Conservation (phyloP, 2,888 invertebrate species). For the Cheiracanthium punctorium region DNA sequence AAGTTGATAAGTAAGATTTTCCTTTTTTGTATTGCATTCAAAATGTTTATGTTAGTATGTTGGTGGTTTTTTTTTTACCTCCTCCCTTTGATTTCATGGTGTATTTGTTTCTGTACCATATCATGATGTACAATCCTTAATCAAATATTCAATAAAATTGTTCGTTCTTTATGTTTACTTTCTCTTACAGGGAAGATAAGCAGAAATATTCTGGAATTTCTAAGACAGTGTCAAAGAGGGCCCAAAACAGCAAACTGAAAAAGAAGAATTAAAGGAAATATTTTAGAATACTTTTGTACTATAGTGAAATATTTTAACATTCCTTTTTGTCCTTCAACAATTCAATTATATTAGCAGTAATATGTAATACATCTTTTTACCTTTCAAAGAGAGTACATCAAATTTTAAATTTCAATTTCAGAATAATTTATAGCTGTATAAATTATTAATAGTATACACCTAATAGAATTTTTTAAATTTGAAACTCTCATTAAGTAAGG, state of each 20-base stretch:
- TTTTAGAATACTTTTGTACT: neutral
- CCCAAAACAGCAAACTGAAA: slow-evolving; percentile 17
- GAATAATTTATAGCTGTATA: too few relatives aligned
- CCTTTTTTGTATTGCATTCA: too few relatives aligned
- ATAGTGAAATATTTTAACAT: too few relatives aligned
- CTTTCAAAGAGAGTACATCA: too few relatives aligned
- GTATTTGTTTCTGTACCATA: neutral
- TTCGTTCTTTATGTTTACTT: neutral
- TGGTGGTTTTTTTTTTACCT: neutral
- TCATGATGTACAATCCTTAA: neutral
- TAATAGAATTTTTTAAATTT: too few relatives aligned
- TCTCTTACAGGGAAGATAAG: slow-evolving; percentile 48
- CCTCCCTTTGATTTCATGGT: neutral
- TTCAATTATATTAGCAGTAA: too few relatives aligned
- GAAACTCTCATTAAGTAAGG: too few relatives aligned
- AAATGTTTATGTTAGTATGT: neutral
- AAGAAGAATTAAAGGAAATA: slow-evolving; percentile 16
- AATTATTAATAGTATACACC: too few relatives aligned
- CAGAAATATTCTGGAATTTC: slow-evolving; percentile 57
- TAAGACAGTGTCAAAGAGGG: slow-evolving; percentile 57
- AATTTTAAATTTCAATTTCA: too few relatives aligned
- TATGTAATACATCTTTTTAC: too few relatives aligned
- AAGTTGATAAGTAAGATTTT: too few relatives aligned
- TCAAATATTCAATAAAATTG: neutral
- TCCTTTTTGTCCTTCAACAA: too few relatives aligned